These are phyloP conservation scores for Drosophila oshimai DNA, from an alignment of 1,140 invertebrate genomes.

Conservation along the genomic window DNA sequence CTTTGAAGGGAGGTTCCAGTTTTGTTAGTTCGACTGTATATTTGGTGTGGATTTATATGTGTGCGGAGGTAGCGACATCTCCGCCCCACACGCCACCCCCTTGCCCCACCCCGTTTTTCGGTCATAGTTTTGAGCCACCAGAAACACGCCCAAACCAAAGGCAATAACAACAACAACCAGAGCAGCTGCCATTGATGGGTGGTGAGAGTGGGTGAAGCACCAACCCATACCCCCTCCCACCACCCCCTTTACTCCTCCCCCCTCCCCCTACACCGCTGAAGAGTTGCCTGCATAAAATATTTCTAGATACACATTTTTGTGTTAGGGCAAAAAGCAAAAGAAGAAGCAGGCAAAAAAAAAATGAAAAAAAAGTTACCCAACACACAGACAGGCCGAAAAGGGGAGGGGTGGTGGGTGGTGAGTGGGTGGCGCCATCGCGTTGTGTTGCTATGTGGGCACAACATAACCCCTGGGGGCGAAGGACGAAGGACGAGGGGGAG, in stretches of 20 bases:
- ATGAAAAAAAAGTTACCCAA: slow-evolving; percentile 53
- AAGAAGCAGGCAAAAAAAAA: slow-evolving; percentile 25
- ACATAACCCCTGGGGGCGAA: slow-evolving; percentile 18
- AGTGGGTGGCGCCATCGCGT: slow-evolving; percentile 1
- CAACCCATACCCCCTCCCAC: neutral
- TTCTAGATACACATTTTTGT: slow-evolving; percentile 73
- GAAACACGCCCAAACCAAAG: slow-evolving; percentile 34
- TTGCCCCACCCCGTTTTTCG: neutral
- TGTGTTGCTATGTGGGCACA: slow-evolving; percentile 33
- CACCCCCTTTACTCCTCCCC: neutral
- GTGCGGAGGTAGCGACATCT: slow-evolving; percentile 26
- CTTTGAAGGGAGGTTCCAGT: neutral
- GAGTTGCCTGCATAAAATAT: slow-evolving; percentile 69
- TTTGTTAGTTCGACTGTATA: slow-evolving; percentile 24
- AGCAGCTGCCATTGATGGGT: slow-evolving; percentile 4
- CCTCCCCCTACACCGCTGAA: slow-evolving; percentile 12
- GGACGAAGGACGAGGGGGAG: neutral
- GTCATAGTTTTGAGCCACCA: slow-evolving; percentile 40
- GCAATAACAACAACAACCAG: slow-evolving; percentile 14
- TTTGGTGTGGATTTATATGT: slow-evolving; percentile 12
- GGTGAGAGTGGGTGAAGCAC: neutral
- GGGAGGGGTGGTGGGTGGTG: neutral
- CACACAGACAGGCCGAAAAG: slow-evolving; percentile 16
- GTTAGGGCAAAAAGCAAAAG: slow-evolving; percentile 41
- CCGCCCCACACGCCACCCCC: neutral